These are phyloP conservation scores for Drosophila nasuta DNA, from an alignment of 1,140 invertebrate genomes.

Conservation along the genomic window DNA sequence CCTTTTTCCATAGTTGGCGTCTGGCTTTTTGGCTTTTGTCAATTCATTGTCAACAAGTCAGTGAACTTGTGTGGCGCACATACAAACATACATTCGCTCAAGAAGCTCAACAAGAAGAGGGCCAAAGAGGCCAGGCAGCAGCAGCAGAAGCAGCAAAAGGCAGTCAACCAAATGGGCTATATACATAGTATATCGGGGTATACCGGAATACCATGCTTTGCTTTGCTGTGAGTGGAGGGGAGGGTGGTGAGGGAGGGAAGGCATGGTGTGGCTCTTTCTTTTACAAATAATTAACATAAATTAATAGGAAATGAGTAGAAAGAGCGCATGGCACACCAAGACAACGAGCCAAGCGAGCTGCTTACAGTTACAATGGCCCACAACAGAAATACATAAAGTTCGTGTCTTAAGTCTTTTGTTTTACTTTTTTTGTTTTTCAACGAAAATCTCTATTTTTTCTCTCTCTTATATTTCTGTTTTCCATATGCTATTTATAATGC, in stretches of 20 bases:
- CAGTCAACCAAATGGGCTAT: slow-evolving; percentile 35
- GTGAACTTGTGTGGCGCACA: slow-evolving; percentile 66
- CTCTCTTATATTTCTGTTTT: not conserved
- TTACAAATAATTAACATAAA: slow-evolving; percentile 81
- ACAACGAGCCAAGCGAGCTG: slow-evolving; percentile 8
- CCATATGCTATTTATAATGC: too few relatives aligned
- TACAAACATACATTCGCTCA: not conserved
- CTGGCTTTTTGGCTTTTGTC: slow-evolving; percentile 66
- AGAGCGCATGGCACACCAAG: slow-evolving; percentile 46
- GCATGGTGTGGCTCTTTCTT: slow-evolving; percentile 71
- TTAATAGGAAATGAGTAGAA: slow-evolving; percentile 80
- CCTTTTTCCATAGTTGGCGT: slow-evolving; percentile 35
- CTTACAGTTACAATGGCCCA: slow-evolving; percentile 59
- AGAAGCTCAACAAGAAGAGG: slow-evolving; percentile 19
- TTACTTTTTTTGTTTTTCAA: slow-evolving; percentile 15
- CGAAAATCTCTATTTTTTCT: not conserved
- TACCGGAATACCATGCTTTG: slow-evolving; percentile 4
- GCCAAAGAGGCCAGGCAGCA: slow-evolving; percentile 13
- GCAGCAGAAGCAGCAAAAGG: not conserved
- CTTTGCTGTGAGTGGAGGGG: not conserved
- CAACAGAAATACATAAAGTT: slow-evolving; percentile 48
- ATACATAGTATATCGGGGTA: slow-evolving; percentile 13
- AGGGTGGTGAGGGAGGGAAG: not conserved
- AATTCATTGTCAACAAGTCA: slow-evolving; percentile 82
- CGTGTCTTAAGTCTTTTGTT: slow-evolving; percentile 72